These are phyloP conservation scores for Hycleus cichorii DNA, from an alignment of 1,140 invertebrate genomes.

Conservation along the genomic window DNA sequence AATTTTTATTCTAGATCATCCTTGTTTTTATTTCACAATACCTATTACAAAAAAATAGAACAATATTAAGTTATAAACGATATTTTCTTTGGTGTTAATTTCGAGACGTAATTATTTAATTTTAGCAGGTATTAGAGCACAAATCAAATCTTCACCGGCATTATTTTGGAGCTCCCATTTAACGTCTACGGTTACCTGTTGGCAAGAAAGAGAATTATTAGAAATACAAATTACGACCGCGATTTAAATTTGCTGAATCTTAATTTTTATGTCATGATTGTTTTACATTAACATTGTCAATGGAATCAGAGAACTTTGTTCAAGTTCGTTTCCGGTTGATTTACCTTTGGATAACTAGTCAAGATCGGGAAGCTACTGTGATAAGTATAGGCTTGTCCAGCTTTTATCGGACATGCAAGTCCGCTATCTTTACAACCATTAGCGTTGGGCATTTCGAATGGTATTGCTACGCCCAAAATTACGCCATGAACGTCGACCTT, in stretches of 20 bases:
- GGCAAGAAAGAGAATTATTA: conserved; percentile 21
- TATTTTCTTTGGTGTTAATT: too few species aligned
- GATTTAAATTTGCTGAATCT: not conserved
- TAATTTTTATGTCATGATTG: too few species aligned
- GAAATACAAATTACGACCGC: not conserved
- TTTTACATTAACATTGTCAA: not conserved
- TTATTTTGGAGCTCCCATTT: conserved; percentile 64
- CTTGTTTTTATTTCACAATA: too few species aligned
- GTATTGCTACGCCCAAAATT: conserved; percentile 58
- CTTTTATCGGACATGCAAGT: conserved; percentile 57
- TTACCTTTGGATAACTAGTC: conserved; percentile 57
- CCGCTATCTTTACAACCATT: conserved; percentile 59
- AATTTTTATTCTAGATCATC: too few species aligned
- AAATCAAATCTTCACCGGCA: conserved; percentile 53
- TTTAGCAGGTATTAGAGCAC: conserved; percentile 57
- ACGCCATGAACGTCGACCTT: conserved; percentile 62
- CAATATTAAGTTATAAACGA: not conserved
- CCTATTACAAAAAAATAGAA: not conserved
- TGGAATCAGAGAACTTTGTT: not conserved
- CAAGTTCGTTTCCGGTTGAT: conserved; percentile 7
- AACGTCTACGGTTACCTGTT: conserved; percentile 54
- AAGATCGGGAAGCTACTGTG: conserved; percentile 49
- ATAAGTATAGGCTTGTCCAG: conserved; percentile 51
- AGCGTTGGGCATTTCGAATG: conserved; percentile 60
- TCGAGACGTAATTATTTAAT: conserved; percentile 40